Evolutionary conservation across 53 echinoderm and acorn worm genomes (phyloP).

Genomic region (Zoroaster sp.): DNA sequence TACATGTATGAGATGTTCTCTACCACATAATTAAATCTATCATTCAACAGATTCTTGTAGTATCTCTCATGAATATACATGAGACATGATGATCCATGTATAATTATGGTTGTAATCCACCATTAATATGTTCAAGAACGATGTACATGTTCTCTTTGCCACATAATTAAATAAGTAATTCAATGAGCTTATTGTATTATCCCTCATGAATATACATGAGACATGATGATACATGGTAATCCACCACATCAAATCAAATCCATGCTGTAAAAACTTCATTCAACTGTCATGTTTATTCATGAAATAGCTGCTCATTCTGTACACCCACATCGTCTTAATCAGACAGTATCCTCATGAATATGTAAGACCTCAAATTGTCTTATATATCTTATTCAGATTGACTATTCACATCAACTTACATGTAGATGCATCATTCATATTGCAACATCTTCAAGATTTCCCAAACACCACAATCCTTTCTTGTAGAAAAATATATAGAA

Average conservation of each 20-base stretch:
- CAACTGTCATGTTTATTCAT: neutral
- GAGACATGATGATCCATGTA: neutral
- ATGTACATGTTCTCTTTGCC: too few species aligned
- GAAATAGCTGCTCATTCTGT: neutral
- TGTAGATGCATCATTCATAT: too few species aligned
- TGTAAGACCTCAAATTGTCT: neutral
- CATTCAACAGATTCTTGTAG: neutral
- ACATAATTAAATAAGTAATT: too few species aligned
- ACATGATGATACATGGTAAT: too few species aligned
- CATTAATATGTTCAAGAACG: too few species aligned
- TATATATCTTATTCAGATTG: too few species aligned
- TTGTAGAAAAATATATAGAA: neutral
- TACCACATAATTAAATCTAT: neutral
- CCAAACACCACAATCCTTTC: too few species aligned
- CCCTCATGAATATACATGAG: constrained; percentile 16
- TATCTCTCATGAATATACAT: constrained; percentile 24
- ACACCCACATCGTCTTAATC: neutral
- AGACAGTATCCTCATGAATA: neutral
- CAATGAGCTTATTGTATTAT: neutral
- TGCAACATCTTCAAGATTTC: too few species aligned
- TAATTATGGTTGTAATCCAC: neutral
- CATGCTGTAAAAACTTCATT: neutral
- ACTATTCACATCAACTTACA: too few species aligned
- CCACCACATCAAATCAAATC: neutral
- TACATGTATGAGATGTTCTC: neutral